Conservation (phyloP, 2,113 vertebrate genomes). For the Lasiurus cinereus region DNA sequence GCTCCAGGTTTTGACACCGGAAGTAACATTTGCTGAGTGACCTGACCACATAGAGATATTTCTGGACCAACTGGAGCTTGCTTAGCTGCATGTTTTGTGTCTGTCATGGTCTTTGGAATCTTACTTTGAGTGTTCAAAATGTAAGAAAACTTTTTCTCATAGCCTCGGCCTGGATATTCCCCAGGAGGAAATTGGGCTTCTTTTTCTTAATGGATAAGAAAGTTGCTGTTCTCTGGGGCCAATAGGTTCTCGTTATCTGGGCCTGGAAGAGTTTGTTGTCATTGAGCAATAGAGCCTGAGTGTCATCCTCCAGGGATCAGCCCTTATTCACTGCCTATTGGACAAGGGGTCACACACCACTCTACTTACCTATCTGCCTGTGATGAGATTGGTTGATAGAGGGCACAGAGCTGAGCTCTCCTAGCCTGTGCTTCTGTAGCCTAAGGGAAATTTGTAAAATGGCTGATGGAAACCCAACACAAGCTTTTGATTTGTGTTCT, state of each 20-base stretch:
- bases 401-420: neutral
- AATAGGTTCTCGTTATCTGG: neutral
- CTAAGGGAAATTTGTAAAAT: constrained; percentile 53
- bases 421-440: neutral
- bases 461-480: constrained; percentile 32
- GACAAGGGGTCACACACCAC: constrained; percentile 19
- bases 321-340: constrained; percentile 62
- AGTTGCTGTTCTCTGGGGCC: neutral
- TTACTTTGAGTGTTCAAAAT: constrained; percentile 21
- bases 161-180: neutral
- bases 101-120: constrained; percentile 33
- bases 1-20: neutral
- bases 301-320: neutral
- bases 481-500: constrained; percentile 36
- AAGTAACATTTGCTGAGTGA: neutral
- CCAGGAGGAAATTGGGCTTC: neutral
- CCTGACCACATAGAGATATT: neutral
- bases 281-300: neutral
- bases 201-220: constrained; percentile 38
- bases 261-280: constrained; percentile 20
- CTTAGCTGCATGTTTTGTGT: constrained; percentile 64
- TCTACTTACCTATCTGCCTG: constrained; percentile 10
- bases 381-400: neutral
- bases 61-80: neutral
- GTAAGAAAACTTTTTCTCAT: constrained; percentile 40